phyloP scores from a whole-genome alignment of 2,113 vertebrate species.

The Ptilonorhynchus violaceus region DNA sequence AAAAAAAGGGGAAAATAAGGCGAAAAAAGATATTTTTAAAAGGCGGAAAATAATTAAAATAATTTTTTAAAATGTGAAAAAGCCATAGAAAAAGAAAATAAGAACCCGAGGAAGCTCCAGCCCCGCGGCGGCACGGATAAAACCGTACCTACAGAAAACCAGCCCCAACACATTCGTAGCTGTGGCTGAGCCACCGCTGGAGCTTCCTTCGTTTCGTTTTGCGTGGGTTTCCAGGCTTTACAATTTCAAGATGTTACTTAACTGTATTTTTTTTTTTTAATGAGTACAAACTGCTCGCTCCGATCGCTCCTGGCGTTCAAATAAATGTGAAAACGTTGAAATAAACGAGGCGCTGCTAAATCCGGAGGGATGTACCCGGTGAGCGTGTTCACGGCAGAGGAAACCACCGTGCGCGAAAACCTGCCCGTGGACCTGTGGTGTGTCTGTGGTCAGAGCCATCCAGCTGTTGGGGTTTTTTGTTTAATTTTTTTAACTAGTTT shows the following conservation, averaged over 20 bases:
- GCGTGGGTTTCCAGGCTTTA: neutral
- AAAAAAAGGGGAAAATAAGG: fast-evolving
- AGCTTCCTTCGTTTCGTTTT: constrained; percentile 16
- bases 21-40: fast-evolving
- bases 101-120: neutral
- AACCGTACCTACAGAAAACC: neutral
- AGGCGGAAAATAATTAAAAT: neutral
- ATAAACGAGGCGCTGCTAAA: neutral
- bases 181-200: neutral
- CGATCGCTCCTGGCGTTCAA: neutral
- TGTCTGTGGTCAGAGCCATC: neutral
- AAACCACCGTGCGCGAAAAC: neutral
- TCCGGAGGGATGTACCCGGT: neutral
- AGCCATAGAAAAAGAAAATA: neutral
- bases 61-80: neutral
- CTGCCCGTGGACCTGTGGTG: neutral
- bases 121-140: neutral
- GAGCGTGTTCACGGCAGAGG: neutral
- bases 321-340: neutral
- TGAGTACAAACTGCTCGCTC: neutral
- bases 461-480: neutral
- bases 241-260: neutral
- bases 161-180: neutral
- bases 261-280: neutral
- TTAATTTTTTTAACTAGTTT: neutral